Conservation (phyloP, 2,888 invertebrate genomes). For the Folsomia manolachei region DNA sequence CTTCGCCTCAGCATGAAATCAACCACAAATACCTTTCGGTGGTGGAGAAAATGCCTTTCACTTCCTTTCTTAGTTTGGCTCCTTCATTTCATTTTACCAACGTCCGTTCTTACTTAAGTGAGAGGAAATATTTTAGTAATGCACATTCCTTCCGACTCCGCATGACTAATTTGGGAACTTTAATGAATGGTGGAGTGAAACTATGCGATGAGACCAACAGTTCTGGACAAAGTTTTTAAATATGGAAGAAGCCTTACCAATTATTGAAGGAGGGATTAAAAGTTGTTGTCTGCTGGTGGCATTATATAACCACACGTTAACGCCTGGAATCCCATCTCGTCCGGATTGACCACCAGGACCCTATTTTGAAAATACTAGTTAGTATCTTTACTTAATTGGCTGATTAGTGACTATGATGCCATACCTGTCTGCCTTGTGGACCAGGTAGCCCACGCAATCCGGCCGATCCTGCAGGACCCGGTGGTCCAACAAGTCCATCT, state of each 20-base stretch:
- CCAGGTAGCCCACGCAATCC: too few species aligned
- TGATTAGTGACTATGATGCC: too few species aligned
- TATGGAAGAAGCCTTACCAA: slow-evolving; percentile 65
- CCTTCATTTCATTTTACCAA: not conserved
- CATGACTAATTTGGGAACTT: not conserved
- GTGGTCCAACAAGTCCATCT: slow-evolving; percentile 22
- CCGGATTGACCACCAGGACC: slow-evolving; percentile 59
- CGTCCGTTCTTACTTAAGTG: not conserved
- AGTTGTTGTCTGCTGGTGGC: slow-evolving; percentile 63
- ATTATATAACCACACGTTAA: slow-evolving; percentile 68
- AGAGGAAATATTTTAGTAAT: not conserved
- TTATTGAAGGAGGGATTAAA: slow-evolving; percentile 81
- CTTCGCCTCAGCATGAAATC: not conserved
- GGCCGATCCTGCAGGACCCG: not conserved
- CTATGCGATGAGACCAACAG: not conserved
- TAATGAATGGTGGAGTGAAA: not conserved
- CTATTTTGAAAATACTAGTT: too few species aligned
- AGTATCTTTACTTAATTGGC: slow-evolving; percentile 56
- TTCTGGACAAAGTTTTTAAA: too few species aligned
- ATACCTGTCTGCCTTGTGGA: slow-evolving; percentile 56
- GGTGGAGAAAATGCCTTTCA: not conserved
- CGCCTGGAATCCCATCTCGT: slow-evolving; percentile 74
- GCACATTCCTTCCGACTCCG: not conserved
- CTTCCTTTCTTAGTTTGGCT: not conserved
- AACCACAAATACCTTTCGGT: not conserved